These are phyloP conservation scores for Cygnus atratus DNA, from an alignment of 2,113 vertebrate genomes.

Conservation along the genomic window DNA sequence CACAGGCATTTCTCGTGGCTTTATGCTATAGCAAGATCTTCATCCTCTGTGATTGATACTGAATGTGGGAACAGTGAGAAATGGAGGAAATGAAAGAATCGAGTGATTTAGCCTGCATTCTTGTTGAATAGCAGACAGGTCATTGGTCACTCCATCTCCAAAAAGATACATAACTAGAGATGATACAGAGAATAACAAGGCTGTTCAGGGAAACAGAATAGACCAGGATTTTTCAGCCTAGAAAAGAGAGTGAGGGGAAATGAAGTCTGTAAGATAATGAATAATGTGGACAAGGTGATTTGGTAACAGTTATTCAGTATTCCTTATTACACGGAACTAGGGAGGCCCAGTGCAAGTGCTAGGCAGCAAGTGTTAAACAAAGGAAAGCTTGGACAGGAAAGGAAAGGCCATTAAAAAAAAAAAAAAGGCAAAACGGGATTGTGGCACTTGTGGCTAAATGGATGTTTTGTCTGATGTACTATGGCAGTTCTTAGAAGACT, in stretches of 20 bases:
- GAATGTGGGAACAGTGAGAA: background rate
- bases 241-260: background rate
- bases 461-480: background rate
- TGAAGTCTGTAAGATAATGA: background rate
- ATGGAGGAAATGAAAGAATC: background rate
- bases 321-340: rapidly evolving
- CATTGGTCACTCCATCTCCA: background rate
- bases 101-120: background rate
- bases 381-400: background rate
- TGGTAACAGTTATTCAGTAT: too few relatives aligned
- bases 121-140: background rate
- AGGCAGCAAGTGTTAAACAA: background rate
- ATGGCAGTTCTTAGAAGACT: background rate
- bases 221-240: background rate
- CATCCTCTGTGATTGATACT: background rate
- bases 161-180: background rate
- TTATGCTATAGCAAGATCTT: background rate
- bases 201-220: background rate
- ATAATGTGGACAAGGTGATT: background rate
- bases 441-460: background rate
- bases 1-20: background rate
- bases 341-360: background rate
- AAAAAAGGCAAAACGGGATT: too few relatives aligned
- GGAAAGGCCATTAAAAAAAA: background rate
- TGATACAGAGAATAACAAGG: background rate